Evolutionary conservation across 2,797 vertebrate genomes (phyloP).

Genomic region (Podarcis siculus): DNA sequence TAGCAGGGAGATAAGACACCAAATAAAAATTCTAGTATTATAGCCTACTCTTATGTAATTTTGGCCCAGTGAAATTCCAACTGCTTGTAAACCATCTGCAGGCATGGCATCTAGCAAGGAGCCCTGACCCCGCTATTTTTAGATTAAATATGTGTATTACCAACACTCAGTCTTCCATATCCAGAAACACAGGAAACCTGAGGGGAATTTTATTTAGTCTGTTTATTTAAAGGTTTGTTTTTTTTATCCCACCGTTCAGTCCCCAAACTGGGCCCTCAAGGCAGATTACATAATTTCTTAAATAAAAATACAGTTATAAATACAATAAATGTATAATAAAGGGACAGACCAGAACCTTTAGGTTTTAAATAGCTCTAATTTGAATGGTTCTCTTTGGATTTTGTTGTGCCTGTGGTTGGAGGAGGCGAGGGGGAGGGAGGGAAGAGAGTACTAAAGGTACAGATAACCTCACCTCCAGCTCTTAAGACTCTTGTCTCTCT

Average conservation of each 20-base stretch:
- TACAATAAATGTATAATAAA: not conserved
- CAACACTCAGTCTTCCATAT: not conserved
- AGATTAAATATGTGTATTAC: not conserved
- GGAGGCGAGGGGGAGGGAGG: not conserved
- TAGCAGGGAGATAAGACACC: not conserved
- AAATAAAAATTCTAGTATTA: not conserved
- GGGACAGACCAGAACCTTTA: not conserved
- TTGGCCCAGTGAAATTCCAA: not conserved
- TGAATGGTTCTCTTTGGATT: not conserved
- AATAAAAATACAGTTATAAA: slow-evolving; percentile 13
- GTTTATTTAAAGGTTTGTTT: not conserved
- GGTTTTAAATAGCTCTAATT: not conserved
- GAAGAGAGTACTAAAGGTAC: not conserved
- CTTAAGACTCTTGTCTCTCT: not conserved
- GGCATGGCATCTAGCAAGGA: not conserved
- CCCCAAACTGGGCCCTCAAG: not conserved
- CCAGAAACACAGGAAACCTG: not conserved
- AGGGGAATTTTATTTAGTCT: not conserved
- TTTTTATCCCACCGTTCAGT: not conserved
- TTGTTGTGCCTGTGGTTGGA: not conserved
- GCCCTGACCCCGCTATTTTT: not conserved
- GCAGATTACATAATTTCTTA: not conserved
- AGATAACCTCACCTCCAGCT: no score
- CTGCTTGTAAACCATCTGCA: not conserved
- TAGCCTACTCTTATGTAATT: not conserved